A percentile compares a stretch with the other conserved stretches of the same genome.
These are phyloP conservation scores for Trichogramma pretiosum DNA, from an alignment of 1,140 invertebrate genomes.

Conservation along the genomic window DNA sequence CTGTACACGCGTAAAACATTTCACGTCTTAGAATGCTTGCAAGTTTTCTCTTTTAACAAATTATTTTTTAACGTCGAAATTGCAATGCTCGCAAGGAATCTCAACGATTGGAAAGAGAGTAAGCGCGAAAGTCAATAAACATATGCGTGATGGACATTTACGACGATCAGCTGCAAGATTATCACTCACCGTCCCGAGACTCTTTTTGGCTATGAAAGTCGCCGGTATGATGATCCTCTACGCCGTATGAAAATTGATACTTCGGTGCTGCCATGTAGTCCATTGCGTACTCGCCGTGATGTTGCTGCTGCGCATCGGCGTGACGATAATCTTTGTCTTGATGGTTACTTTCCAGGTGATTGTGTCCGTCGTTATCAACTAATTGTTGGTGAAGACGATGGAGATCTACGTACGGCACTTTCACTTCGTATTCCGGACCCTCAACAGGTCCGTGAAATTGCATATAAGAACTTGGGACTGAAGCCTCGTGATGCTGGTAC, in stretches of 20 bases:
- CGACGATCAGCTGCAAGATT: too few species aligned
- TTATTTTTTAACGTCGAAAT: too few species aligned
- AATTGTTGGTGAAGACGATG: conserved; percentile 22
- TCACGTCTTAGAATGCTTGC: too few species aligned
- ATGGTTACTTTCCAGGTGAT: conserved; percentile 23
- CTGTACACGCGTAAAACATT: too few species aligned
- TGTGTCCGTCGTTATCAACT: too few species aligned
- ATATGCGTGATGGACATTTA: too few species aligned
- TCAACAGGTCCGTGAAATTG: conserved; percentile 35
- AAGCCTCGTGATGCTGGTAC: conserved; percentile 26
- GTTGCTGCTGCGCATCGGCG: not conserved
- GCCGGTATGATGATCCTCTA: conserved; percentile 58
- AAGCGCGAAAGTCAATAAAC: too few species aligned
- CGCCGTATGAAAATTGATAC: conserved; percentile 61
- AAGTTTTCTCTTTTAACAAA: too few species aligned
- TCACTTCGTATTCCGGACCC: conserved; percentile 32
- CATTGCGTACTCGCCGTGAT: conserved; percentile 19
- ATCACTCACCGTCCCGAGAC: conserved; percentile 38
- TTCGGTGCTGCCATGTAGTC: conserved; percentile 49
- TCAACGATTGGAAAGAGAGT: too few species aligned
- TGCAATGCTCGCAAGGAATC: too few species aligned
- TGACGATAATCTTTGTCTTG: conserved; percentile 14
- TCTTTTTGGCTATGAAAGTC: conserved; percentile 51
- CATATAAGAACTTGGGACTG: conserved; percentile 39
- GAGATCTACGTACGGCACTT: conserved; percentile 30